A percentile compares a stretch with the other conserved stretches of the same genome.
These are phyloP conservation scores for Alfaro cultratus DNA, from an alignment of 2,797 vertebrate species.

Conservation along the genomic window DNA sequence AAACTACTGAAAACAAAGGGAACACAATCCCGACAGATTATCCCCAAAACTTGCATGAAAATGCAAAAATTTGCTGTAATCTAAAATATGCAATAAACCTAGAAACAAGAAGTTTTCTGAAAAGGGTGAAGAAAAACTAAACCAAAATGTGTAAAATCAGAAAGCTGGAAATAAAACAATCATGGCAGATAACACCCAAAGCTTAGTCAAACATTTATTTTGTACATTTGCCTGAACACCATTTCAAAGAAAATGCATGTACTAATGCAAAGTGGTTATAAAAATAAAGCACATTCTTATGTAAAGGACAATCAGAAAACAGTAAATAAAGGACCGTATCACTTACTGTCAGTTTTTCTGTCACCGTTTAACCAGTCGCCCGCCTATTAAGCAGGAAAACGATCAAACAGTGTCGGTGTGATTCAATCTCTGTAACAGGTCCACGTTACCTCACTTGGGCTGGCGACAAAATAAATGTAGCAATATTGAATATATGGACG, in stretches of 20 bases:
- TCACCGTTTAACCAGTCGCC: constrained; percentile 8
- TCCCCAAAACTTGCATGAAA: background rate
- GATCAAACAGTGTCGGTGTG: constrained; percentile 28
- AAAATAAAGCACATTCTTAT: constrained; percentile 79
- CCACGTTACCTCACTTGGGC: constrained; percentile 19
- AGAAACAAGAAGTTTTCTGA: background rate
- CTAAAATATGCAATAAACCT: background rate
- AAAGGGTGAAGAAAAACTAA: background rate
- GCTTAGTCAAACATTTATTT: constrained; percentile 71
- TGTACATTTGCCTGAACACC: constrained; percentile 59
- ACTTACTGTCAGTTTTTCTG: constrained; percentile 46
- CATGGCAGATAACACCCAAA: constrained; percentile 21
- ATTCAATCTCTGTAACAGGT: constrained; percentile 50
- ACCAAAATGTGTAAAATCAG: background rate
- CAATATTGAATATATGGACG: constrained; percentile 21
- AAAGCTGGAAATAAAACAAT: background rate
- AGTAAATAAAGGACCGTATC: constrained; percentile 56
- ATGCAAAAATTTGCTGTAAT: background rate
- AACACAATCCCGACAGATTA: background rate
- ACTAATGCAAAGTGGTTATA: constrained; percentile 76
- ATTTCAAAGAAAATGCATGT: constrained; percentile 63
- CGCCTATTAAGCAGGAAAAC: constrained; percentile 17
- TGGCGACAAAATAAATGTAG: constrained; percentile 30
- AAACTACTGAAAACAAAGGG: background rate
- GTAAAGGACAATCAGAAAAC: constrained; percentile 67